Percentiles rank a stretch among this genome's conserved stretches.
phyloP scores from a whole-genome alignment of 2,113 vertebrate genomes.

The Orthonyx spaldingii region DNA sequence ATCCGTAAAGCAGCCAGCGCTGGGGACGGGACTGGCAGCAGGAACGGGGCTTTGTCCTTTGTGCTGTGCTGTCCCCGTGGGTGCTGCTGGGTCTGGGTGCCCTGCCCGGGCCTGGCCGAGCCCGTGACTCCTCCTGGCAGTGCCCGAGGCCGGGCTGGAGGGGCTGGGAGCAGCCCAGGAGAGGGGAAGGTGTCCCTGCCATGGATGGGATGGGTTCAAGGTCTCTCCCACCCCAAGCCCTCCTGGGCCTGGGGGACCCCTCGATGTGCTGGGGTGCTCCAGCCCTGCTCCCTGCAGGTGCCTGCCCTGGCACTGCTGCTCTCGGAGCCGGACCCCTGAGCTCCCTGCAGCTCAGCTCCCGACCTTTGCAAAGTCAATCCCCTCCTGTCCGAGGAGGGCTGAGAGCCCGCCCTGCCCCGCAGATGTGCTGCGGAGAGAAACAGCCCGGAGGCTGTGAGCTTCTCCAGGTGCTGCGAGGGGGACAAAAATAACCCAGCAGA shows the following conservation, averaged over 20 bases:
- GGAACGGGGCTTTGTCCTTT: background rate
- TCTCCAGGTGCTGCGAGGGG: background rate
- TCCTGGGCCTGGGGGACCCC: background rate
- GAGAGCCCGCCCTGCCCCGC: background rate
- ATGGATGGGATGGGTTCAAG: no score
- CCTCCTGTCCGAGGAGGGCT: background rate
- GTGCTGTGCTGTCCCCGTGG: background rate
- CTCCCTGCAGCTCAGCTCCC: background rate
- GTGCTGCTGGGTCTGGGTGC: background rate
- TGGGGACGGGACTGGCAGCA: accelerated
- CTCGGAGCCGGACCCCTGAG: background rate
- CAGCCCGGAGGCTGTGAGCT: background rate
- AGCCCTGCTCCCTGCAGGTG: accelerated
- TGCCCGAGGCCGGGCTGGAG: accelerated
- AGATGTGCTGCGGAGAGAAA: background rate
- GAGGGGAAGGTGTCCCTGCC: background rate
- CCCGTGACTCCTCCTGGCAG: background rate
- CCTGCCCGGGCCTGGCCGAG: accelerated
- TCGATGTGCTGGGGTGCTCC: accelerated
- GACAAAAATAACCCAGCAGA: background rate
- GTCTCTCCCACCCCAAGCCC: accelerated
- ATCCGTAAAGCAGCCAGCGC: background rate
- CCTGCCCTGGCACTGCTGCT: background rate
- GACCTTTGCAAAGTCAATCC: background rate
- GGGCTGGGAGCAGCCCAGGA: background rate